Percentiles rank a stretch among this genome's conserved stretches.
Conservation (phyloP, 2,113 vertebrate genomes). For the Neotragus moschatus region DNA sequence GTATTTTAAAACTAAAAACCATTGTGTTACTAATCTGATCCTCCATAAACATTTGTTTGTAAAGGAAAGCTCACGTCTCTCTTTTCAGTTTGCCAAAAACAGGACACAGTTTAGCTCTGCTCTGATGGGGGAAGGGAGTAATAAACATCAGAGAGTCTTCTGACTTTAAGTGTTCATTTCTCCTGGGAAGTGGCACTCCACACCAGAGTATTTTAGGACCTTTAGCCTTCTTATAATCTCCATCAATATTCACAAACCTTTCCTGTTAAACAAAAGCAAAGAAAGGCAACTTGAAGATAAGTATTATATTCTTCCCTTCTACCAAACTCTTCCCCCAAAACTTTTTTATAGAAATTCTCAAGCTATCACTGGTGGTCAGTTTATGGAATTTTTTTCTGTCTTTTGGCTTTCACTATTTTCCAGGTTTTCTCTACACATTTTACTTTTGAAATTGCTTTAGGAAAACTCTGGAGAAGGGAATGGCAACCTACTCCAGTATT, state of each 20-base stretch:
- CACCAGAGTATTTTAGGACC: background rate
- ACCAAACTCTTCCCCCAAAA: background rate
- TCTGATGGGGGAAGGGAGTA: background rate
- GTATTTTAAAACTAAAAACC: conserved; percentile 20
- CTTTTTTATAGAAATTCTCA: background rate
- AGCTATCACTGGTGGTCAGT: background rate
- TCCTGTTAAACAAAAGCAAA: background rate
- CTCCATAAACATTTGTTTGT: conserved; percentile 1
- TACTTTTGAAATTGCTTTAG: conserved; percentile 11
- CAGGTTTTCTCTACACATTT: background rate
- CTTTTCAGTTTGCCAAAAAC: background rate
- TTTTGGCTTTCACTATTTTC: background rate
- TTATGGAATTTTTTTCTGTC: background rate
- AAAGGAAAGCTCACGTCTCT: background rate
- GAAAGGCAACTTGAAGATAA: background rate
- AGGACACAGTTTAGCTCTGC: background rate
- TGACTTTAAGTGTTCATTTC: background rate
- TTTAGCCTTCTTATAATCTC: background rate
- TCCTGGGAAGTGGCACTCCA: background rate
- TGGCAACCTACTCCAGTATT: background rate
- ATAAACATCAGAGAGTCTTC: background rate
- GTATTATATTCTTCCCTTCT: background rate
- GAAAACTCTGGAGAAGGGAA: background rate
- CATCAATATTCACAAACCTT: background rate
- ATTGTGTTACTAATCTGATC: conserved; percentile 41